These are phyloP conservation scores for Polyodon spathula DNA, from an alignment of 2,113 vertebrate genomes.

Conservation along the genomic window DNA sequence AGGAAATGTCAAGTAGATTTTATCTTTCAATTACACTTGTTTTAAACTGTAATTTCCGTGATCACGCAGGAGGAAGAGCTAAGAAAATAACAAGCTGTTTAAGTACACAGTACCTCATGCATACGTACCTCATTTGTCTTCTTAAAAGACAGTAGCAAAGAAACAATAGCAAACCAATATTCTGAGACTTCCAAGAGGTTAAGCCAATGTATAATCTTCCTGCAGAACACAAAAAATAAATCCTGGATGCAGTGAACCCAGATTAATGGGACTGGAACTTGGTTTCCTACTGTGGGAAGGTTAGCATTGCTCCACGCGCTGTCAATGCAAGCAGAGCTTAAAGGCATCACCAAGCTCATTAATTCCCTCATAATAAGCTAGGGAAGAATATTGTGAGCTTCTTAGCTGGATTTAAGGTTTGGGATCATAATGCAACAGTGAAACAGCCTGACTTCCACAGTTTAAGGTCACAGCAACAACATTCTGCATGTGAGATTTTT, in stretches of 20 bases:
- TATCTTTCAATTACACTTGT: background rate
- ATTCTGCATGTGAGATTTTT: too few species aligned
- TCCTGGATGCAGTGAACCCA: constrained; percentile 5
- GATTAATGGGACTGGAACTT: constrained; percentile 3
- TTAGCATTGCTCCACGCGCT: too few species aligned
- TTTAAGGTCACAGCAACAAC: too few species aligned
- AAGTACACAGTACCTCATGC: background rate
- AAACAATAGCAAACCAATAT: background rate
- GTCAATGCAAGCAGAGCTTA: background rate
- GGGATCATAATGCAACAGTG: too few species aligned
- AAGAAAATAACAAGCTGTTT: constrained; percentile 30
- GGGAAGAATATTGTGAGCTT: background rate
- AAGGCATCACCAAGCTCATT: background rate
- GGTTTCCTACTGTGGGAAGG: background rate
- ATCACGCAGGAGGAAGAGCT: constrained; percentile 28
- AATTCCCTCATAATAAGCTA: background rate
- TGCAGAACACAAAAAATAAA: constrained; percentile 7
- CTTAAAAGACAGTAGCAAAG: constrained; percentile 5
- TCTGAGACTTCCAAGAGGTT: constrained; percentile 5
- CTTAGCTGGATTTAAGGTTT: too few species aligned
- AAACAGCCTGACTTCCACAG: too few species aligned
- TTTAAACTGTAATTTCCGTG: too few species aligned
- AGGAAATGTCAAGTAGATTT: background rate
- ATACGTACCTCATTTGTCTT: constrained; percentile 10
- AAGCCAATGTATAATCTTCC: constrained; percentile 10